phyloP scores from a whole-genome alignment of 2,888 invertebrate genomes.

The Leptogaster cylindrica region DNA sequence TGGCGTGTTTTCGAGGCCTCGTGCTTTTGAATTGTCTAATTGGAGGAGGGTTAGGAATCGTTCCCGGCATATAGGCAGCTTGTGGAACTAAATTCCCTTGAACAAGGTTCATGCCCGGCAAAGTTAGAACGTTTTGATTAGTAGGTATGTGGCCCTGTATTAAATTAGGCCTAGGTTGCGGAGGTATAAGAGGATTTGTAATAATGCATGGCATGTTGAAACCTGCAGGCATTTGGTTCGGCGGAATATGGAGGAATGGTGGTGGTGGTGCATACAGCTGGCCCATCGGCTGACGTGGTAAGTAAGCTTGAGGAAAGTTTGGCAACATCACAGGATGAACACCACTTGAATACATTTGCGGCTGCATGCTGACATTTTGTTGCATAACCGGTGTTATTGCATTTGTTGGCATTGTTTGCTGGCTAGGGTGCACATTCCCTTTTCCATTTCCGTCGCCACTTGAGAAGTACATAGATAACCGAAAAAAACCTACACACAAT shows the following conservation, averaged over 20 bases:
- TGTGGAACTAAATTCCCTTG: not conserved
- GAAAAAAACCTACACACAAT: conserved; percentile 22
- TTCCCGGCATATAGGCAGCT: not conserved
- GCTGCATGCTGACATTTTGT: conserved; percentile 48
- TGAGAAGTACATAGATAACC: conserved; percentile 55
- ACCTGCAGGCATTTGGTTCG: conserved; percentile 13
- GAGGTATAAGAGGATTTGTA: conserved; percentile 12
- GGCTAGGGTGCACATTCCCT: conserved; percentile 54
- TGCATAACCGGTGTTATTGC: conserved; percentile 47
- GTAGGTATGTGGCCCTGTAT: not conserved
- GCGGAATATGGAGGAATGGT: conserved; percentile 10
- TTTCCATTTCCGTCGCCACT: conserved; percentile 60
- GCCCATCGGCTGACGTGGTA: not conserved
- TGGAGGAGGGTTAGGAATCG: not conserved
- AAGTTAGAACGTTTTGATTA: conserved; percentile 2
- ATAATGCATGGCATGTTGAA: conserved; percentile 14
- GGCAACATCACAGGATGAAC: conserved; percentile 47
- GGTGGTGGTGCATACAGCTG: conserved; percentile 5
- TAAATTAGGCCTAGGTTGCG: conserved; percentile 16
- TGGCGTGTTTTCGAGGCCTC: conserved; percentile 55
- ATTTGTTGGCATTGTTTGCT: conserved; percentile 43
- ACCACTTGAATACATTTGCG: conserved; percentile 45
- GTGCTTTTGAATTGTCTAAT: conserved; percentile 33
- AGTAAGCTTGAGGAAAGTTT: conserved; percentile 8
- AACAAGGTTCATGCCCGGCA: not conserved